Conservation (phyloP, 2,888 invertebrate species). For the Rugalucina vietnamica region DNA sequence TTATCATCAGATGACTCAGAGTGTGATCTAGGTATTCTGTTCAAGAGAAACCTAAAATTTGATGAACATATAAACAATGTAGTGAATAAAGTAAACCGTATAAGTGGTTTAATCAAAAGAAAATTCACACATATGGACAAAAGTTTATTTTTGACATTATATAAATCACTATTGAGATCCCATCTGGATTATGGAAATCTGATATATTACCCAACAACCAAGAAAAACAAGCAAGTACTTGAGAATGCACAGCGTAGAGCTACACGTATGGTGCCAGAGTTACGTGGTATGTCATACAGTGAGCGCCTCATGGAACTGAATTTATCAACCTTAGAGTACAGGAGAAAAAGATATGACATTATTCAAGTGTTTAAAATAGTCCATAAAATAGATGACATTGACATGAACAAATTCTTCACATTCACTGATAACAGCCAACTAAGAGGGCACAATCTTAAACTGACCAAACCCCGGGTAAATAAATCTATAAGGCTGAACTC, state of each 20-base stretch:
- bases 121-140: too few relatives aligned
- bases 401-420: not conserved
- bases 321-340: slow-evolving; percentile 16
- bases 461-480: not conserved
- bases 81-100: too few relatives aligned
- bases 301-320: slow-evolving; percentile 12
- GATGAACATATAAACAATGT: too few relatives aligned
- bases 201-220: slow-evolving; percentile 28
- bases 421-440: not conserved
- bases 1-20: too few relatives aligned
- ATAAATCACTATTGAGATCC: slow-evolving; percentile 31
- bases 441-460: not conserved
- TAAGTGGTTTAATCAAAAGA: too few relatives aligned
- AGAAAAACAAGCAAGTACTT: slow-evolving; percentile 11
- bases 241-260: slow-evolving; percentile 36
- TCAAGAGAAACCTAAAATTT: too few relatives aligned
- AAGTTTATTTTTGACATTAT: slow-evolving; percentile 20
- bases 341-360: slow-evolving; percentile 17
- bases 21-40: too few relatives aligned
- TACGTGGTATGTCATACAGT: too few relatives aligned
- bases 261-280: slow-evolving; percentile 8
- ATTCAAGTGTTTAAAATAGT: slow-evolving; percentile 28
- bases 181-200: slow-evolving; percentile 31
- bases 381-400: slow-evolving; percentile 7
- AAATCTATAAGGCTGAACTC: not conserved